Percentiles rank a stretch among this genome's conserved stretches.
phyloP scores from a whole-genome alignment of 2,797 vertebrate species.

The Tokudaia muenninki region DNA sequence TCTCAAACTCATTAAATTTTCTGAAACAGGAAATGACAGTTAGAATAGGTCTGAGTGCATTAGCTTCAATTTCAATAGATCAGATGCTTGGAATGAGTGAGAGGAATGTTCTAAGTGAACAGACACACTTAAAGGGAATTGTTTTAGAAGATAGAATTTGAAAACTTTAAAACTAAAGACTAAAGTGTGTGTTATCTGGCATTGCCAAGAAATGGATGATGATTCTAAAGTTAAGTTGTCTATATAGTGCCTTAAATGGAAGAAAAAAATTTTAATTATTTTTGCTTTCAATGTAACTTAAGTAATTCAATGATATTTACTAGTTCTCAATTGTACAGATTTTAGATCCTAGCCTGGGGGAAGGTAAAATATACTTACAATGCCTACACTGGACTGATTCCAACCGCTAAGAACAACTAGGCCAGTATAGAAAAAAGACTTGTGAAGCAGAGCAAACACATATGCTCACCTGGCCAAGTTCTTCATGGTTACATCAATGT shows the following conservation, averaged over 20 bases:
- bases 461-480: background rate
- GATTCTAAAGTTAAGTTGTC: conserved; percentile 2
- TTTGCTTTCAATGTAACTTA: conserved; percentile 42
- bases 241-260: background rate
- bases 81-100: conserved; percentile 59
- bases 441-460: background rate
- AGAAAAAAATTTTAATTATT: background rate
- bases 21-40: conserved; percentile 24
- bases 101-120: conserved; percentile 55
- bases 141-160: conserved; percentile 40
- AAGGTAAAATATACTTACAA: background rate
- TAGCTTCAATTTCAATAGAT: conserved; percentile 61
- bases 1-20: conserved; percentile 62
- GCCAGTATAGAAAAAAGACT: background rate
- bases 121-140: conserved; percentile 33
- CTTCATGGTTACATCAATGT: background rate
- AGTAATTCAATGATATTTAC: background rate
- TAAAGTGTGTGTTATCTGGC: conserved; percentile 18
- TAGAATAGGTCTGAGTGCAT: conserved; percentile 65
- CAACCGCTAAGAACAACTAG: background rate
- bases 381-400: background rate
- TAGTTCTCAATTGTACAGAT: background rate
- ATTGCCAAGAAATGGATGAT: background rate
- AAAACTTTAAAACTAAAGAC: conserved; percentile 47
- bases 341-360: background rate